These are phyloP conservation scores for Ochotona princeps DNA, from an alignment of 2,113 vertebrate genomes.

Conservation along the genomic window DNA sequence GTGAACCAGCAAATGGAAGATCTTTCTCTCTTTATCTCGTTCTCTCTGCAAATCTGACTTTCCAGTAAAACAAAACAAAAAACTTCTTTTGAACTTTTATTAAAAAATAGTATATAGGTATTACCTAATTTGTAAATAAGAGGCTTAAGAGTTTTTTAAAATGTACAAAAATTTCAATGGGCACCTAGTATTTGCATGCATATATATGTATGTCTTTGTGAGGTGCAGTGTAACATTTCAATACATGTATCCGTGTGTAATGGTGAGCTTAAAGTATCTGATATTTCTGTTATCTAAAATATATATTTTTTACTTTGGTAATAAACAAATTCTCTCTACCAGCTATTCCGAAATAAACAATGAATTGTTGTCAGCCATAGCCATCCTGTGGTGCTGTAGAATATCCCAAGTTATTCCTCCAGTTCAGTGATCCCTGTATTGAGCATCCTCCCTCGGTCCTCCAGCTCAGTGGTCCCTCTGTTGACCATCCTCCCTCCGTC, in stretches of 20 bases:
- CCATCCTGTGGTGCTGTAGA: background rate
- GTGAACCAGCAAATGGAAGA: no score
- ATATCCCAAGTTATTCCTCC: background rate
- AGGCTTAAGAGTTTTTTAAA: background rate
- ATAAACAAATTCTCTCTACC: background rate
- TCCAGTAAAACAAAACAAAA: background rate
- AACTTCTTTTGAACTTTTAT: no score
- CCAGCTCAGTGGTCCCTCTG: background rate
- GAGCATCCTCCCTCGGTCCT: background rate
- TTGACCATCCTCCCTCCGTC: background rate
- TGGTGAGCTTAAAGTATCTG: background rate
- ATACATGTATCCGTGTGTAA: background rate
- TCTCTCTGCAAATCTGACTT: no score
- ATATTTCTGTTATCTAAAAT: no score
- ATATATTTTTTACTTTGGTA: background rate
- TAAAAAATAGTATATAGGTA: background rate
- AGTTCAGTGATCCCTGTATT: background rate
- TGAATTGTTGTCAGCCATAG: background rate
- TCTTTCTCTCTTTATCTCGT: no score
- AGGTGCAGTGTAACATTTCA: background rate
- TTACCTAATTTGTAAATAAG: background rate
- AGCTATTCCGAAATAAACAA: background rate
- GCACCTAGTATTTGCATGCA: no score
- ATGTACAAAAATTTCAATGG: background rate
- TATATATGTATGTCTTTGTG: no score